Conservation (phyloP, 2,797 vertebrate species). For the Macrochelys suwanniensis region DNA sequence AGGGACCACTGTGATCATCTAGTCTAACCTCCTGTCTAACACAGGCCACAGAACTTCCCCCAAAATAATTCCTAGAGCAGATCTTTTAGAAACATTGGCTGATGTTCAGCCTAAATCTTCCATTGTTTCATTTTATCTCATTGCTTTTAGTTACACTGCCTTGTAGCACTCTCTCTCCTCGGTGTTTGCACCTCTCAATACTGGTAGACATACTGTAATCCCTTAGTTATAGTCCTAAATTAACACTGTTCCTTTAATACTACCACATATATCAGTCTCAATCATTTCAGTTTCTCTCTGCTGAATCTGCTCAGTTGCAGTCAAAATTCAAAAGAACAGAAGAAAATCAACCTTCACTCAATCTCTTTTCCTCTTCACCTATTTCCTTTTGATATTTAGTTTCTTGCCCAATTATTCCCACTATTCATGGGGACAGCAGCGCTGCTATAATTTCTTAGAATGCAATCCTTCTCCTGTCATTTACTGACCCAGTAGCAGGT, state of each 20-base stretch:
- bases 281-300: background rate
- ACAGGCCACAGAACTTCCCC: background rate
- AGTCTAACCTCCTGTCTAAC: background rate
- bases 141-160: background rate
- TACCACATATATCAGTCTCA: rapidly evolving
- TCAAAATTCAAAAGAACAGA: background rate
- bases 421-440: background rate
- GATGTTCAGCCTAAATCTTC: background rate
- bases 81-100: background rate
- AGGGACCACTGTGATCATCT: background rate
- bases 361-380: background rate
- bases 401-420: background rate
- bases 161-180: background rate
- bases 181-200: background rate
- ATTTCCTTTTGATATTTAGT: background rate
- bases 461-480: background rate
- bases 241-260: background rate
- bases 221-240: background rate
- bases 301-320: background rate
- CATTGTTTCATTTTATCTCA: background rate
- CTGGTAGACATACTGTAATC: background rate
- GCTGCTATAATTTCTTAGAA: background rate
- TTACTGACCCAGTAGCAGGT: background rate
- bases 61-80: background rate
- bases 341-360: background rate